Percentiles rank a stretch among this genome's conserved stretches.
Conservation (phyloP, 2,888 invertebrate genomes). For the Andrena camellia region DNA sequence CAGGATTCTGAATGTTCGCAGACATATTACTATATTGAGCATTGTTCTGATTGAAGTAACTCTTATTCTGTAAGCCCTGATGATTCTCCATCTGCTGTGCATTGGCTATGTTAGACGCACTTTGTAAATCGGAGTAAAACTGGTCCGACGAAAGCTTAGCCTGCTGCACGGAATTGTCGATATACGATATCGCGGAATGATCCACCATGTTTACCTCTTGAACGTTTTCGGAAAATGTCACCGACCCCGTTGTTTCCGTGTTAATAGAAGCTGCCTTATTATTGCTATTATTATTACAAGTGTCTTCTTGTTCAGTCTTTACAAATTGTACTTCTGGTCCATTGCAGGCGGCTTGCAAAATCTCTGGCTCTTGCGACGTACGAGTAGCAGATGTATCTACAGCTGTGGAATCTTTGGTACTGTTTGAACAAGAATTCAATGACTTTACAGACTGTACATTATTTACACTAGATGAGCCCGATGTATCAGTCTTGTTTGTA, state of each 20-base stretch:
- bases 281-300: constrained; percentile 55
- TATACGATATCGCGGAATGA: constrained; percentile 7
- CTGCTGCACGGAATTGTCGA: constrained; percentile 19
- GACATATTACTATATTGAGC: constrained; percentile 30
- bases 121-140: constrained; percentile 36
- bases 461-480: constrained; percentile 22
- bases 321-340: constrained; percentile 52
- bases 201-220: constrained; percentile 33
- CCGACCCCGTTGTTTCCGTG: constrained; percentile 35
- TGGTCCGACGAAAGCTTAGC: constrained; percentile 10
- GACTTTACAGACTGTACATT: constrained; percentile 39
- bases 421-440: constrained; percentile 36
- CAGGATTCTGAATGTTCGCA: constrained; percentile 19
- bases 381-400: constrained; percentile 13
- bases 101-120: constrained; percentile 2
- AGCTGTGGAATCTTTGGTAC: constrained; percentile 48
- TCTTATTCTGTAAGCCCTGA: constrained; percentile 39
- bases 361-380: constrained; percentile 23
- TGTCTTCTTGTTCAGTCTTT: constrained; percentile 56
- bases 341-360: constrained; percentile 35
- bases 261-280: constrained; percentile 45
- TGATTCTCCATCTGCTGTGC: constrained; percentile 33
- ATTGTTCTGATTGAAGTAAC: constrained; percentile 40
- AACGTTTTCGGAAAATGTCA: constrained; percentile 48
- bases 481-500: constrained; percentile 46